Conservation (phyloP, 2,797 vertebrate genomes). For the Sandelia bainsii region DNA sequence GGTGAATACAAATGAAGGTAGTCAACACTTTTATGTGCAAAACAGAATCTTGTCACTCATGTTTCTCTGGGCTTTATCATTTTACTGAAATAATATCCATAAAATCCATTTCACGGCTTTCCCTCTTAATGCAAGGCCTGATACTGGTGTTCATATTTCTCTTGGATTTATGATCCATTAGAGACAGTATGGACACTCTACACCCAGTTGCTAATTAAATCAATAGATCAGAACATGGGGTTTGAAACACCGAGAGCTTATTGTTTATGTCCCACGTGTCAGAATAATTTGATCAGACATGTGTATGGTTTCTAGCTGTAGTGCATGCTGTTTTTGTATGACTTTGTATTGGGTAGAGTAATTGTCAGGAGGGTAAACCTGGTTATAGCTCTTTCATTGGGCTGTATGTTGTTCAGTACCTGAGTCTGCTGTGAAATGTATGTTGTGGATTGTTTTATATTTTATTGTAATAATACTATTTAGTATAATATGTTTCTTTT, state of each 20-base stretch:
- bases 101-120: slow-evolving; percentile 19
- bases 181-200: slow-evolving; percentile 22
- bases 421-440: no score
- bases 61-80: slow-evolving; percentile 8
- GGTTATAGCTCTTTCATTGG: no score
- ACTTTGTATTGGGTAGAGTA: background rate
- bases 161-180: slow-evolving; percentile 50
- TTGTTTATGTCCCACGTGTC: slow-evolving; percentile 15
- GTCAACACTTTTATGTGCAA: slow-evolving; percentile 14
- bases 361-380: slow-evolving; percentile 11
- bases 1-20: background rate
- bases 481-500: no score
- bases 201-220: slow-evolving; percentile 43
- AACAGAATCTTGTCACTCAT: slow-evolving; percentile 19
- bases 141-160: slow-evolving; percentile 16
- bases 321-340: background rate
- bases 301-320: slow-evolving; percentile 2
- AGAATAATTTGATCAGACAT: slow-evolving; percentile 36
- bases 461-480: no score
- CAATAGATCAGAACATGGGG: slow-evolving; percentile 40
- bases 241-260: slow-evolving; percentile 25
- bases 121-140: slow-evolving; percentile 15
- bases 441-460: no score
- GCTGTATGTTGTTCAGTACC: no score
- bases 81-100: slow-evolving; percentile 18